Base-by-base conservation (phyloP, 2,888 invertebrate species). In the Poecilus cupreus region DNA sequence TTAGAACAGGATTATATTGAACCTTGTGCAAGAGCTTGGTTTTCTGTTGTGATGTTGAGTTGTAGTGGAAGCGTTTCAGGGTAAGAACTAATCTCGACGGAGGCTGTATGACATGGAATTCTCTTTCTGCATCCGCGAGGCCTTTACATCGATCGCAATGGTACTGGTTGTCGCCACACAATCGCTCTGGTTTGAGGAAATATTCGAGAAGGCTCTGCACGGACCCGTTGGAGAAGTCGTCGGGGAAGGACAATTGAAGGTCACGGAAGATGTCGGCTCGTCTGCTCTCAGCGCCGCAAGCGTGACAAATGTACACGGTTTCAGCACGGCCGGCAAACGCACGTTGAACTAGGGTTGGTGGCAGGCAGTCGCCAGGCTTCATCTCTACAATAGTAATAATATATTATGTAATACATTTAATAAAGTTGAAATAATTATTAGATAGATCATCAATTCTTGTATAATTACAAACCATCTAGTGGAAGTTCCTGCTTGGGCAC, bases 121-220 rank as follows among this genome's bases (percentile, higher is more conserved):
- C 91, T 24, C 94, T 91, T 87, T 95, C 94, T 0, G 96, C 97
- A 86, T 97, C 96, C 49, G 94, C 94, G 11, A 96, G 89, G 11
- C 91, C 91, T 74, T 92, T 92, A 87, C 97, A 97, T 74, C 92
- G 92, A 82, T 93, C 93, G 90, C 97, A 97, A 83, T 93, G 92
- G 88, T 97, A 97, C 88, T 93, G 92, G 87, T 97, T 97, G 76
- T 96, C 96, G 0, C 95, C 96, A 0, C 93, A 92, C 37, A 97
- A 88, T 78, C 92, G 92, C 87, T 97, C 97, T 0, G 94, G 93
- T 18, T 94, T 93, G 84, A 96, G 92, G 87, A 95, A 96, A 86
- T 93, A 95, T 84, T 95, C 94, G 13, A 97, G 90, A 0, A 97
- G 91, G 83, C 93, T 93, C 87, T 96, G 95, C n/a, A 97, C 94